Evolutionary conservation across 2,797 vertebrate genomes (phyloP), one percentile per base, ranked within the genome.

Genomic region (Labroides dimidiatus): DNA sequence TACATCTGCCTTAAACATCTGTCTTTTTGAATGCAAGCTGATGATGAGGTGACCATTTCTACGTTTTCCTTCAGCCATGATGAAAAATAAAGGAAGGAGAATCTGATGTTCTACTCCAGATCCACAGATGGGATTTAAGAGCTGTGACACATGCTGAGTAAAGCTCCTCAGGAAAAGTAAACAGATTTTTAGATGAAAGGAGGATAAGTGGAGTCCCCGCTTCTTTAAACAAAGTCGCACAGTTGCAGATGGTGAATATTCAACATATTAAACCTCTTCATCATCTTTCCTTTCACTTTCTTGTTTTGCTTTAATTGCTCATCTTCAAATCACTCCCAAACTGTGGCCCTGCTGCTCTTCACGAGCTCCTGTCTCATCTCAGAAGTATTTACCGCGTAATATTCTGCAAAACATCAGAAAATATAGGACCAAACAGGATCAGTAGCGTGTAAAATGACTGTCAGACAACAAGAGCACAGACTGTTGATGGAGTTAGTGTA

Each of bases 401-500:
- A 53, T 58, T 54, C 49, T 4, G 36, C 42, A 52, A 44, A 70
- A 65, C 51, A 16, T 12, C 58, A 13, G 6, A 41, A 57, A 47
- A 56, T 60, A 54, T 23, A 21, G 1, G 17, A 39, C 58, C 23
- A 27, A 68, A 30, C 27, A 65, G 19, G 63, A 69, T 70, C 51
- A 64, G 20, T 20, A 62, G 74, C 68, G 67, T 1, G 0, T 4
- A 11, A 44, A 30, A 37, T 53, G 49, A 33, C 4, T 59, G 36
- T 21, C 44, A 60, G 48, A 51, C 41, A 57, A 42, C 54, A 39
- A 67, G 61, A 62, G 60, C 23, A 23, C 53, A 24, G 19, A 70
- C 60, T 53, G 20, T 62, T 72, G 69, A 77, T 48, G 71, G 17
- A 78, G 85, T 86, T 85, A 85, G 74, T 86, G 63, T 53, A 67